Base-by-base conservation (phyloP, 2,797 vertebrate genomes). In the Chelon auratus region DNA sequence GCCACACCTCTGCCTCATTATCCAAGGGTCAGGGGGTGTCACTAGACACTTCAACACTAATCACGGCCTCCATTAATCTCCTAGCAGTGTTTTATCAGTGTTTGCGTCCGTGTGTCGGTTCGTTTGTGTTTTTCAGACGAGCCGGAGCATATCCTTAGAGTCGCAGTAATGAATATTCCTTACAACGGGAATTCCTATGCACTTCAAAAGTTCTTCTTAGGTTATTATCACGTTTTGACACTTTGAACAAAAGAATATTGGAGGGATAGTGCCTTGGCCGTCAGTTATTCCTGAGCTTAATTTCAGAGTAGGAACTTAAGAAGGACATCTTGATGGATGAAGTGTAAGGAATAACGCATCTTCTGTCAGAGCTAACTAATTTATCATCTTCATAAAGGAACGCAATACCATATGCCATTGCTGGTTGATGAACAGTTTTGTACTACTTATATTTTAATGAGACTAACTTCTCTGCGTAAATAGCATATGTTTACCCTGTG, bases 61-160 rank as follows among this genome's bases (percentile, higher is more conserved):
- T 93, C 84, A 91, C 69, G 82, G 74, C 77, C 63, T 83, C 72
- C 85, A 91, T 92, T 92, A 83, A 91, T 91, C 92, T 87, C 24
- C 70, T 72, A 60, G 80, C 76, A 72, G 74, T 55, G 57, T 81
- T 81, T 89, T 80, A 85, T 80, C 77, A 57, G 62, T 74, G 58
- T 60, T 42, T 55, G 70, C 52, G 58, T 69, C 57, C 37, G 9
- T 59, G 67, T 42, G 68, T 64, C 20, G 59, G 60, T 56, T 63
- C 8, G 5, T 59, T 20, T 5, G 50, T 69, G 70, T 76, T 77
- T 81, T 55, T 52, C 26, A 59, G 72, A 63, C 59, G 9, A 81
- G 80, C 86, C 69, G 14, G 20, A 81, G 73, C 60, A 87, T 56
- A 82, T 80, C 48, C 9, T 53, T 11, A 2, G n/a, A 57, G 50